Conservation (phyloP, 2,888 invertebrate species). For the Argynnis bischoffii region DNA sequence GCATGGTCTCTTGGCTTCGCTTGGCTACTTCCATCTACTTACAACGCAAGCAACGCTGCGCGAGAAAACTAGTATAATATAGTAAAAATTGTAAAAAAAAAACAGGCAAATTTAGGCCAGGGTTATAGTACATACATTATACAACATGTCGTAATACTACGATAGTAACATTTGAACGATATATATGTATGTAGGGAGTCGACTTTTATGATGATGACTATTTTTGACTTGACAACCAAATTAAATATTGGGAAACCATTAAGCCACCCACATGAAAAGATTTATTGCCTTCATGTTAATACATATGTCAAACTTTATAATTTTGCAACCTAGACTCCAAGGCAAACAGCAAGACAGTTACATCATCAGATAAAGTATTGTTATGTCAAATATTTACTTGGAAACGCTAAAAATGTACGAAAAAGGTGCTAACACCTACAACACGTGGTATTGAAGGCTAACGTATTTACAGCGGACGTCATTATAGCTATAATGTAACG, state of each 20-base stretch:
- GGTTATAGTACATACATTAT: too few species aligned
- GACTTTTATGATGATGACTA: background rate
- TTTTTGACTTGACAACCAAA: constrained; percentile 1
- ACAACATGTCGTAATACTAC: too few species aligned
- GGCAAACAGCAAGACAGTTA: constrained; percentile 32
- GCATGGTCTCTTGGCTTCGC: too few species aligned
- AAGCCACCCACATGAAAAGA: constrained; percentile 10
- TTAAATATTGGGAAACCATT: constrained; percentile 8
- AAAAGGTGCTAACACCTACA: constrained; percentile 38
- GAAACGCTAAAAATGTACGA: constrained; percentile 38
- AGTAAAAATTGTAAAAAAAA: too few species aligned
- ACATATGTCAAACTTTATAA: constrained; percentile 21
- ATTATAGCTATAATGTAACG: background rate
- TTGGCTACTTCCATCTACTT: too few species aligned
- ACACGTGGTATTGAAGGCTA: constrained; percentile 15
- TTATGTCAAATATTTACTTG: constrained; percentile 38
- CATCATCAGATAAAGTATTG: constrained; percentile 36
- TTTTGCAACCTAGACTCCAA: constrained; percentile 31
- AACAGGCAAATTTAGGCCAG: too few species aligned
- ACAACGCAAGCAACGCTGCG: too few species aligned
- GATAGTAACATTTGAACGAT: too few species aligned
- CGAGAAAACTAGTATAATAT: too few species aligned
- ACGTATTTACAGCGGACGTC: constrained; percentile 12
- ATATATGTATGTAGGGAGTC: too few species aligned
- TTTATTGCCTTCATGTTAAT: constrained; percentile 15